Evolutionary conservation across 2,113 vertebrate species (phyloP).

Genomic region (Heliornis fulica): DNA sequence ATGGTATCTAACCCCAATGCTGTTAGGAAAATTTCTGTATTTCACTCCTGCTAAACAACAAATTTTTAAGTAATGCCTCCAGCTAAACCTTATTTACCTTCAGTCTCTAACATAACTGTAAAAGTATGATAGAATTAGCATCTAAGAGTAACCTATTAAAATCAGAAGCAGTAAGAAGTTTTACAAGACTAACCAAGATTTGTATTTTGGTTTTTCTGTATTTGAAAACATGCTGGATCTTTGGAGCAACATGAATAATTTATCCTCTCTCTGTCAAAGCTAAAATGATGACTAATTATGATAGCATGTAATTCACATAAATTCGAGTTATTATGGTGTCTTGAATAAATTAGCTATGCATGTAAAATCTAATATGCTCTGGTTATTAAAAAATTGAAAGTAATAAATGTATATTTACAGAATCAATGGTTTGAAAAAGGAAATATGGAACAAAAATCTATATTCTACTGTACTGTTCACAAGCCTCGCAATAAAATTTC

Average conservation of each 20-base stretch:
- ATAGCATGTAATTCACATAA: background rate
- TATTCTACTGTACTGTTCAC: background rate
- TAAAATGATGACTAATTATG: slow-evolving; percentile 2
- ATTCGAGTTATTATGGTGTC: background rate
- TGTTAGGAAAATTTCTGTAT: background rate
- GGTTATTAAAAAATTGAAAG: background rate
- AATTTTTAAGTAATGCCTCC: background rate
- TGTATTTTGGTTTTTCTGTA: background rate
- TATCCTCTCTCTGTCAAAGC: background rate
- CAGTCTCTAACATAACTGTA: background rate
- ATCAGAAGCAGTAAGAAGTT: background rate
- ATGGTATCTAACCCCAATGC: background rate
- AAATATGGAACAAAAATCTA: background rate
- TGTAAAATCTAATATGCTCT: background rate
- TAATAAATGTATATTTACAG: background rate
- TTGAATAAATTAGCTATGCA: background rate
- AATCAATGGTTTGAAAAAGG: background rate
- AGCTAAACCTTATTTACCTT: background rate
- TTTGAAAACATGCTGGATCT: background rate
- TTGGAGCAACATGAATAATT: slow-evolving; percentile 20
- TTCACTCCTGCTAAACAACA: background rate
- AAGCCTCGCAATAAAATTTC: background rate
- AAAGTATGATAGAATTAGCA: background rate
- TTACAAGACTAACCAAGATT: background rate
- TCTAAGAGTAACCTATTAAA: background rate